A percentile compares a stretch with the other conserved stretches of the same genome.
phyloP scores from a whole-genome alignment of 2,797 vertebrate species.

The Coregonus ussuriensis region DNA sequence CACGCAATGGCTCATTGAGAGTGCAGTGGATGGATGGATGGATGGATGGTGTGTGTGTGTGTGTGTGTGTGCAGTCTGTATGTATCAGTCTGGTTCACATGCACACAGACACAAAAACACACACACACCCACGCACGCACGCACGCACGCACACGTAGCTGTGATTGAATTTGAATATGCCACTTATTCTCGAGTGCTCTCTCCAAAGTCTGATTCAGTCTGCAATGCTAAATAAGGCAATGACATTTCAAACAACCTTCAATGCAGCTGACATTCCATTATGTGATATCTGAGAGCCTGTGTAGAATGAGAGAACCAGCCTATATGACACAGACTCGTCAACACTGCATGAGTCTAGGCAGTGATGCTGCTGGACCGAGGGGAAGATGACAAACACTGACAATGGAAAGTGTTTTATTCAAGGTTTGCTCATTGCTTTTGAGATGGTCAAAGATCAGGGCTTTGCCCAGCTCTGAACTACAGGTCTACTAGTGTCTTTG shows the following conservation, averaged over 20 bases:
- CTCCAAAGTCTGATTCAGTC: not conserved
- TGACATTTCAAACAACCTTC: conserved; percentile 1
- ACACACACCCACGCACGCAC: too few relatives aligned
- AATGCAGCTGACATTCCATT: not conserved
- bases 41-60: not conserved
- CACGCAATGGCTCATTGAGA: not conserved
- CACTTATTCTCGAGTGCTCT: not conserved
- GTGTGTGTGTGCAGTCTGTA: not conserved
- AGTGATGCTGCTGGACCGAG: too few relatives aligned
- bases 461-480: too few relatives aligned
- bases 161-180: not conserved
- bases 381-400: too few relatives aligned
- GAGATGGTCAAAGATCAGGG: too few relatives aligned
- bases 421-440: too few relatives aligned
- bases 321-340: not conserved
- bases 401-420: too few relatives aligned
- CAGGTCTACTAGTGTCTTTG: too few relatives aligned
- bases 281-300: not conserved
- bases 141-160: too few relatives aligned
- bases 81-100: not conserved
- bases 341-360: not conserved
- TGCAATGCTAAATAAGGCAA: not conserved
- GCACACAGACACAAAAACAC: too few relatives aligned
- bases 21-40: not conserved
- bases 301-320: not conserved